Evolutionary conservation across 2,888 invertebrate genomes (phyloP).

Genomic region (Helicoverpa assulta): DNA sequence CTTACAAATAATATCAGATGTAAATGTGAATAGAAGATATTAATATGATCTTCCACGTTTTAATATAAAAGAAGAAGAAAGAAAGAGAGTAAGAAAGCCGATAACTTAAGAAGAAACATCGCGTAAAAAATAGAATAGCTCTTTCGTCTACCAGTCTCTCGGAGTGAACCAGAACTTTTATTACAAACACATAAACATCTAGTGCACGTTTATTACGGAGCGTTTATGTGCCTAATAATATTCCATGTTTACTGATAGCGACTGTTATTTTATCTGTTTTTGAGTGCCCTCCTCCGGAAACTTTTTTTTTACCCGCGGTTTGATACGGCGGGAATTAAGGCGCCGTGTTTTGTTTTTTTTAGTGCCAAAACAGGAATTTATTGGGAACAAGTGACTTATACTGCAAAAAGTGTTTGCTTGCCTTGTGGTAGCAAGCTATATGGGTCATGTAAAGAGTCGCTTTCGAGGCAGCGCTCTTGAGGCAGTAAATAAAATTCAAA

Average conservation of each 20-base stretch:
- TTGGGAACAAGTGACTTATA: neutral
- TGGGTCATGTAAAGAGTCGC: neutral
- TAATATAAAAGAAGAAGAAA: neutral
- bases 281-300: constrained; percentile 66
- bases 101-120: neutral
- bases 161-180: constrained; percentile 71
- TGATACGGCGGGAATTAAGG: constrained; percentile 32
- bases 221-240: constrained; percentile 80
- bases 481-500: too few relatives aligned
- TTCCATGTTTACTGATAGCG: constrained; percentile 82
- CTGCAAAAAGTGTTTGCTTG: neutral
- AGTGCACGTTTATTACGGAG: constrained; percentile 76
- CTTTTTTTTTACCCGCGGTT: constrained; percentile 36
- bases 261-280: constrained; percentile 75
- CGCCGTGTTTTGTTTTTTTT: constrained; percentile 26
- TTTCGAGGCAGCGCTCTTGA: too few relatives aligned
- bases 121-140: constrained; percentile 61
- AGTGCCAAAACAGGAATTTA: constrained; percentile 7
- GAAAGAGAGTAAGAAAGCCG: neutral
- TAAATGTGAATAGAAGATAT: too few relatives aligned
- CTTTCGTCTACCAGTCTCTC: constrained; percentile 39
- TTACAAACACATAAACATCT: constrained; percentile 79
- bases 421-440: neutral
- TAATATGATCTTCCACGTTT: neutral
- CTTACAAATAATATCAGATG: too few relatives aligned